phyloP scores from a whole-genome alignment of 2,888 invertebrate species.

The Eudasyphora cyanicolor region DNA sequence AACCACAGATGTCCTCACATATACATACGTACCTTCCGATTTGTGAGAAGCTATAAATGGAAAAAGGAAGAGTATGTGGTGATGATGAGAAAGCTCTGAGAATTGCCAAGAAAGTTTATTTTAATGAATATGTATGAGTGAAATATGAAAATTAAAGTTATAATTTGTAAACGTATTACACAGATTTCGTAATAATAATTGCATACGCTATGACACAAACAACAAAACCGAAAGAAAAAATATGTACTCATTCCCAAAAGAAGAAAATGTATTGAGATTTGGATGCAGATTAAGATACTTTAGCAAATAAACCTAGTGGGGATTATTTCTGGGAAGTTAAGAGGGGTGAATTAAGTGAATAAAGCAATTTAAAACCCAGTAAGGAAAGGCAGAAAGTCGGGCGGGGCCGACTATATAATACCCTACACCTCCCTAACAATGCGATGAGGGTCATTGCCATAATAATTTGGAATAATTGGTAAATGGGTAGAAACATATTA shows the following conservation, averaged over 20 bases:
- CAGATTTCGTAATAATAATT: constrained; percentile 26
- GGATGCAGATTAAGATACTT: no score
- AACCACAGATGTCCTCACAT: not conserved
- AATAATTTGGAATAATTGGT: no score
- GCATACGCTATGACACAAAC: not conserved
- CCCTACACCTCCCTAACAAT: no score
- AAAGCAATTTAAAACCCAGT: no score
- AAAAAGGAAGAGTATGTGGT: not conserved
- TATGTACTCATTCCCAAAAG: not conserved
- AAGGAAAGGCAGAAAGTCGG: no score
- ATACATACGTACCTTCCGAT: not conserved
- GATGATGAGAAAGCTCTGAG: not conserved
- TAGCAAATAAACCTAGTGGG: no score
- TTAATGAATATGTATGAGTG: constrained; percentile 38
- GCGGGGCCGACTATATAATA: no score
- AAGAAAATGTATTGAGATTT: no score
- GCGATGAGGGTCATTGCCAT: no score
- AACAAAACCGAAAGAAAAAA: not conserved
- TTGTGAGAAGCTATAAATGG: not conserved
- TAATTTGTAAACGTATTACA: constrained; percentile 22
- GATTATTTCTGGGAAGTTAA: no score
- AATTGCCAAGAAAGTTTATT: constrained; percentile 29
- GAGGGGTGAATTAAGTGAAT: no score
- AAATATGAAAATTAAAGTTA: constrained; percentile 38
- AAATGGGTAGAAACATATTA: no score